Conservation (phyloP, 2,888 invertebrate genomes). For the Luffia ferchaultella region DNA sequence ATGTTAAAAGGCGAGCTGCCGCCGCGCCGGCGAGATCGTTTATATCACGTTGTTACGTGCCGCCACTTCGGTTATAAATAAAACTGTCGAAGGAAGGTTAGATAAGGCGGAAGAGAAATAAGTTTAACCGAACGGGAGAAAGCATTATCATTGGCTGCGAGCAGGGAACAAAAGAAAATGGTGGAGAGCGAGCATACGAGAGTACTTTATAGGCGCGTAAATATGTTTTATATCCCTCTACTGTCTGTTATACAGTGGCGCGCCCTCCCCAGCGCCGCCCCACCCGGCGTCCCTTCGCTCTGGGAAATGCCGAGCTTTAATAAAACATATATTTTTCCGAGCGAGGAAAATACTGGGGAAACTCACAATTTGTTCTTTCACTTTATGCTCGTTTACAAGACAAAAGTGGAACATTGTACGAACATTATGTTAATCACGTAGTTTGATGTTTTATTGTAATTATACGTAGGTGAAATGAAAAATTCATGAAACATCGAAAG, state of each 20-base stretch:
- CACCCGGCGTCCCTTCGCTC: conserved; percentile 51
- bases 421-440: conserved; percentile 64
- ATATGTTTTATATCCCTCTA: conserved; percentile 67
- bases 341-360: conserved; percentile 67
- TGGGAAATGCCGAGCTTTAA: conserved; percentile 68
- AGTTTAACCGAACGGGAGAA: conserved; percentile 63
- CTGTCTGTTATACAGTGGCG: conserved; percentile 66
- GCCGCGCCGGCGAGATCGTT: conserved; percentile 37
- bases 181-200: conserved; percentile 63
- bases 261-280: conserved; percentile 34
- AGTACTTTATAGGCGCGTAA: conserved; percentile 68
- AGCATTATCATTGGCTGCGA: conserved; percentile 64
- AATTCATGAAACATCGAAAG: not conserved
- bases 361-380: conserved; percentile 68
- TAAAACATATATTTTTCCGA: conserved; percentile 68
- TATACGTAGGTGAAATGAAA: not conserved
- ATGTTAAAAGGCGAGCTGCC: conserved; percentile 39
- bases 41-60: conserved; percentile 46
- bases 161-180: conserved; percentile 64
- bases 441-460: conserved; percentile 18
- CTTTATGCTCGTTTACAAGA: conserved; percentile 68
- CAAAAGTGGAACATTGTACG: conserved; percentile 64
- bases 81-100: conserved; percentile 56
- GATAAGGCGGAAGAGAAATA: conserved; percentile 62
- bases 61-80: conserved; percentile 57